These are phyloP conservation scores for Drosophila longiperda DNA, from an alignment of 2,888 invertebrate species.

Conservation along the genomic window DNA sequence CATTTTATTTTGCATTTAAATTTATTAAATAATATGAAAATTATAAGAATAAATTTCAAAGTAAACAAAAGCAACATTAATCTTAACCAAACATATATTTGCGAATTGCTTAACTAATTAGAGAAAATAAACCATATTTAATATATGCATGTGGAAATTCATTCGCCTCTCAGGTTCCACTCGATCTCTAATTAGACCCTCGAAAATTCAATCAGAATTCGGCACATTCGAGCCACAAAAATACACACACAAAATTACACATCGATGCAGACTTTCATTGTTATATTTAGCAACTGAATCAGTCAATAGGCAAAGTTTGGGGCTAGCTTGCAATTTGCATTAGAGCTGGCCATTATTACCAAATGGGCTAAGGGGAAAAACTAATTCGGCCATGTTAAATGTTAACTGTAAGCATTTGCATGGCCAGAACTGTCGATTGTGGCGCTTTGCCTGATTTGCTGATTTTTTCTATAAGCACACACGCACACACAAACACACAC, in stretches of 20 bases:
- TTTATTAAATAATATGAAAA: background rate
- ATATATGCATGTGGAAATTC: background rate
- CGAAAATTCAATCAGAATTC: background rate
- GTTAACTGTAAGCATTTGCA: constrained; percentile 35
- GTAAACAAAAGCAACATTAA: background rate
- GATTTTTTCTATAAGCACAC: constrained; percentile 22
- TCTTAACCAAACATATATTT: background rate
- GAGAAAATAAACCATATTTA: background rate
- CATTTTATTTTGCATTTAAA: background rate
- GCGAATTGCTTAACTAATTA: background rate
- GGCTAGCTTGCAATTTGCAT: constrained; percentile 51
- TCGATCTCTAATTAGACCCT: constrained; percentile 6
- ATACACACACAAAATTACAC: background rate
- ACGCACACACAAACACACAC: constrained; percentile 10
- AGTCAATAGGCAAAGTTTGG: constrained; percentile 29
- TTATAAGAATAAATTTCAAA: background rate
- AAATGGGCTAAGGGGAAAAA: constrained; percentile 30
- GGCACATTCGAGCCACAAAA: constrained; percentile 5
- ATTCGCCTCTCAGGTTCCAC: background rate
- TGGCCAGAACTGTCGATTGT: constrained; percentile 38
- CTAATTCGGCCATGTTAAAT: constrained; percentile 31
- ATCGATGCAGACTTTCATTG: background rate
- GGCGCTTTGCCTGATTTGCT: constrained; percentile 34
- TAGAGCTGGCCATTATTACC: constrained; percentile 9
- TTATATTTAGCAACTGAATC: constrained; percentile 20